phyloP scores from a whole-genome alignment of 2,888 invertebrate species.

The Sarcophaga caerulescens region DNA sequence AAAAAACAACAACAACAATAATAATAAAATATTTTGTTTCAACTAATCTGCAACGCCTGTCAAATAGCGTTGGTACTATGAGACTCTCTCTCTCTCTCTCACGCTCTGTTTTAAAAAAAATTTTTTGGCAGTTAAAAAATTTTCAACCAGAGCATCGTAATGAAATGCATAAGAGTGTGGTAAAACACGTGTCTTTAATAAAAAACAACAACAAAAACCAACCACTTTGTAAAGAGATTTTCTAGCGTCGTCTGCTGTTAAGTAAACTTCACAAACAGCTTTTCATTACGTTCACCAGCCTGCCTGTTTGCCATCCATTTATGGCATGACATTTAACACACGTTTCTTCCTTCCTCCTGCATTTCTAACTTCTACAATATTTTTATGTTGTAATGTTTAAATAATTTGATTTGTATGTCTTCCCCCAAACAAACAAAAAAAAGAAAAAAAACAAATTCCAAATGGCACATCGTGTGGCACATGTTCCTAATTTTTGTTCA shows the following conservation, averaged over 20 bases:
- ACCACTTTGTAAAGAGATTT: neutral
- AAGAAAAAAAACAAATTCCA: neutral
- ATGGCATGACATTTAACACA: conserved; percentile 61
- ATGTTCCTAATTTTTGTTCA: conserved; percentile 62
- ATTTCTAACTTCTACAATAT: too few species aligned
- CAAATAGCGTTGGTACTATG: neutral
- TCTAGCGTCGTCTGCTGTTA: conserved; percentile 36
- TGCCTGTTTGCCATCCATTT: conserved; percentile 44
- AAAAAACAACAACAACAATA: conserved; percentile 12
- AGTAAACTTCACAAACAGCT: conserved; percentile 57
- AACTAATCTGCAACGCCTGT: conserved; percentile 63
- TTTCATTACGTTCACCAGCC: neutral
- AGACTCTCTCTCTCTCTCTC: neutral
- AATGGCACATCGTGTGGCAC: conserved; percentile 34
- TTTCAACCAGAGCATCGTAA: too few species aligned
- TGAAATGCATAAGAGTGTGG: too few species aligned
- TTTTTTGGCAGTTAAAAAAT: neutral
- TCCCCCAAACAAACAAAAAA: neutral
- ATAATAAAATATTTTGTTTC: conserved; percentile 45
- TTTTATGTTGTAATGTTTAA: conserved; percentile 68
- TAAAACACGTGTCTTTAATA: conserved; percentile 73
- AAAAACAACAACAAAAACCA: neutral
- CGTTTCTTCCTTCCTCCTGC: conserved; percentile 37
- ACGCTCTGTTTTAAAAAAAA: conserved; percentile 12
- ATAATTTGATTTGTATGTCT: conserved; percentile 66